phyloP scores from a whole-genome alignment of 2,797 vertebrate genomes.

The Peromyscus attwateri region DNA sequence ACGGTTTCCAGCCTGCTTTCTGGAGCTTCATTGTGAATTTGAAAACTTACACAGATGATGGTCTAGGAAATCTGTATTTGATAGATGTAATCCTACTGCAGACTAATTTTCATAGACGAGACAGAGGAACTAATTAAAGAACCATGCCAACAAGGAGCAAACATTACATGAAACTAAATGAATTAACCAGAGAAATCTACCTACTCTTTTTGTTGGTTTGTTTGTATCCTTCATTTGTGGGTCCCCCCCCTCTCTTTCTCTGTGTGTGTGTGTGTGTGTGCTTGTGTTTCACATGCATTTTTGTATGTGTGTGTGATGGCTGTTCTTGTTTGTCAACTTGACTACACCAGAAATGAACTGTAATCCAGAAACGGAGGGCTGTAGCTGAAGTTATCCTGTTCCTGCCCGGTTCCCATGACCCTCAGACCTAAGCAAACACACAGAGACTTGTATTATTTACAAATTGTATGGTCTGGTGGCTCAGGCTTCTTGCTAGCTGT shows the following conservation, averaged over 20 bases:
- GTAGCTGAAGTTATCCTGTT: too few relatives aligned
- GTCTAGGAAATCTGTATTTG: not conserved
- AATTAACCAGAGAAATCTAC: not conserved
- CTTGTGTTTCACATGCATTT: not conserved
- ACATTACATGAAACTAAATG: not conserved
- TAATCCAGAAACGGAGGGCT: too few relatives aligned
- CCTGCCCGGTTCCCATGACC: too few relatives aligned
- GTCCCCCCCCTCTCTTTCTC: too few relatives aligned
- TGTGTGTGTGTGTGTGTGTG: not conserved
- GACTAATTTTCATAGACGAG: not conserved
- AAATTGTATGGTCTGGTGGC: too few relatives aligned
- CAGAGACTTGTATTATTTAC: too few relatives aligned
- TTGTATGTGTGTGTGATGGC: not conserved
- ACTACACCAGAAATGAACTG: too few relatives aligned
- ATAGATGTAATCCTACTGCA: not conserved
- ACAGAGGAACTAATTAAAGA: not conserved
- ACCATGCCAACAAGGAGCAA: too few relatives aligned
- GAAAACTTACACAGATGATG: not conserved
- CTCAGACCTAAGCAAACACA: too few relatives aligned
- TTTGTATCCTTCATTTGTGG: too few relatives aligned
- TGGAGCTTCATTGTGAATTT: not conserved
- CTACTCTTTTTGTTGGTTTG: not conserved
- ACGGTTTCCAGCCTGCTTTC: not conserved
- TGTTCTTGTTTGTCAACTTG: not conserved
- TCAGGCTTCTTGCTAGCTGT: too few relatives aligned